Conservation (phyloP, 2,888 invertebrate species). For the Himalopsyche anomala region DNA sequence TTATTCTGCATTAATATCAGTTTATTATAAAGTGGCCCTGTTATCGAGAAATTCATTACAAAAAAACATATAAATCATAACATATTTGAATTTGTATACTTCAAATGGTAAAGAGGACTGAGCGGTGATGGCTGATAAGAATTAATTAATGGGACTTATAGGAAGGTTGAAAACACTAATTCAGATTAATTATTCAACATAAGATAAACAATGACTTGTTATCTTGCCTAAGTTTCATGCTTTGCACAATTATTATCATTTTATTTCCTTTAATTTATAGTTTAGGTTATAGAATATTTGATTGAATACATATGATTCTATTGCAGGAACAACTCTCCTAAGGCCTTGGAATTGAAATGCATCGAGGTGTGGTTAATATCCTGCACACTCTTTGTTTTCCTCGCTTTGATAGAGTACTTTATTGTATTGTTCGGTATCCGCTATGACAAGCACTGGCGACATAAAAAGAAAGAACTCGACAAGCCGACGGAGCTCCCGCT, state of each 20-base stretch:
- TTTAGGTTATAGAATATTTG: no score
- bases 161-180: no score
- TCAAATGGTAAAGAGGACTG: no score
- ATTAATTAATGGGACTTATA: no score
- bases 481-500: constrained; percentile 73
- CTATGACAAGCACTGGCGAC: constrained; percentile 81
- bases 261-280: no score
- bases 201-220: background rate
- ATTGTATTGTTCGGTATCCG: constrained; percentile 81
- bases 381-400: constrained; percentile 81
- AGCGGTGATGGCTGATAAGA: no score
- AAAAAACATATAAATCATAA: no score
- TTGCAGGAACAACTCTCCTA: constrained; percentile 80
- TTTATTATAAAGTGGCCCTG: no score
- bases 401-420: constrained; percentile 80
- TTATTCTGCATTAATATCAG: no score
- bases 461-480: constrained; percentile 67
- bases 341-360: constrained; percentile 80
- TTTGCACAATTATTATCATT: background rate
- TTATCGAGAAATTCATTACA: no score
- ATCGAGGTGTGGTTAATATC: constrained; percentile 82
- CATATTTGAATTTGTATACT: no score
- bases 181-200: no score
- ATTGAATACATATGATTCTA: constrained; percentile 64
- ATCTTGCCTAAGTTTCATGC: background rate